A percentile compares a stretch with the other conserved stretches of the same genome.
Conservation (phyloP, 1,140 invertebrate genomes). For the Drosophila nikananu region DNA sequence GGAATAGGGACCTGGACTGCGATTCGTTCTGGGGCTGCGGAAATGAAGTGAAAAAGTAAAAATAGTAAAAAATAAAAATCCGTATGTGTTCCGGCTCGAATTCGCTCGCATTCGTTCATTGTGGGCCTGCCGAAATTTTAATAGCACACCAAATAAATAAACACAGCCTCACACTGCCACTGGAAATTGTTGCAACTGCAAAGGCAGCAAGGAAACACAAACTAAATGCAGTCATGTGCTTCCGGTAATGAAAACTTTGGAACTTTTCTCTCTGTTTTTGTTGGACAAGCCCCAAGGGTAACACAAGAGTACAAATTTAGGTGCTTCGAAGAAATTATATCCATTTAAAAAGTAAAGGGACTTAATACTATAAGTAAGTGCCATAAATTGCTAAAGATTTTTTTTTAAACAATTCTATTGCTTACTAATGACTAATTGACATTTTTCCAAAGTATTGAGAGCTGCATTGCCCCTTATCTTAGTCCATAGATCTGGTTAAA, state of each 20-base stretch:
- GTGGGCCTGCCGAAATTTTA: constrained; percentile 76
- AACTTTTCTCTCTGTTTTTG: constrained; percentile 33
- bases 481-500: no score
- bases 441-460: no score
- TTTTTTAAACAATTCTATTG: no score
- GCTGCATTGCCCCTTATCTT: no score
- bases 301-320: background rate
- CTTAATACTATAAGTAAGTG: no score
- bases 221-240: constrained; percentile 76
- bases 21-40: constrained; percentile 16
- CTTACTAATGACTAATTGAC: no score
- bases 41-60: constrained; percentile 76
- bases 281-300: constrained; percentile 5
- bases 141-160: constrained; percentile 78
- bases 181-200: constrained; percentile 34
- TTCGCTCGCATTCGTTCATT: constrained; percentile 53
- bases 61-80: constrained; percentile 74
- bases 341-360: background rate
- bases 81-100: constrained; percentile 13
- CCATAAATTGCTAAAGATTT: no score
- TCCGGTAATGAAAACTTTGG: constrained; percentile 78
- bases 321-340: background rate
- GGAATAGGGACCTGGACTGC: constrained; percentile 22
- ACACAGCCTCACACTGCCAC: constrained; percentile 38
- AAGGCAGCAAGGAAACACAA: constrained; percentile 59